A percentile compares a stretch with the other conserved stretches of the same genome.
Conservation (phyloP, 2,113 vertebrate species). For the Pipra filicauda region DNA sequence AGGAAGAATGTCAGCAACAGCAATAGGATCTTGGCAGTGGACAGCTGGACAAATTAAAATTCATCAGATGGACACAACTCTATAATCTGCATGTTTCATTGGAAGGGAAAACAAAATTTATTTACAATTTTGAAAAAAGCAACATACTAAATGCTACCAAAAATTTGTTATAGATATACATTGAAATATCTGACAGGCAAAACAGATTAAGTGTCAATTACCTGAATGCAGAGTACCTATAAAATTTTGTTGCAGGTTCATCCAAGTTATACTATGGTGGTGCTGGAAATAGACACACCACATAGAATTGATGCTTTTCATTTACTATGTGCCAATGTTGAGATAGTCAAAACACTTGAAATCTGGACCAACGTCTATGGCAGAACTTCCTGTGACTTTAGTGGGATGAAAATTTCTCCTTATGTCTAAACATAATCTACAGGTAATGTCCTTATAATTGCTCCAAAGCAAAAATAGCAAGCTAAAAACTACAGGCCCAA, state of each 20-base stretch:
- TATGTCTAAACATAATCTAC: not conserved
- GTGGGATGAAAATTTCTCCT: not conserved
- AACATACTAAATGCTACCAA: not conserved
- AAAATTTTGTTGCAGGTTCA: not conserved
- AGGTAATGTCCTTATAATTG: not conserved
- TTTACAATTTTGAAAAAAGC: not conserved
- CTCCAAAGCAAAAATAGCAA: not conserved
- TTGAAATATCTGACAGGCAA: not conserved
- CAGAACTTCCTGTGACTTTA: not conserved
- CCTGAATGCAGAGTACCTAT: not conserved
- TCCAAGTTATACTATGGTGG: not conserved
- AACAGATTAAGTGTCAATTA: not conserved
- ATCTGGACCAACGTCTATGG: not conserved
- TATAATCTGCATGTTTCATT: not conserved
- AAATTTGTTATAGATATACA: not conserved
- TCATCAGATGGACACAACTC: not conserved
- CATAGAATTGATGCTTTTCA: not conserved
- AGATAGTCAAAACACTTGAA: not conserved
- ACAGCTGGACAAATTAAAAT: not conserved
- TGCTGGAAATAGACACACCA: not conserved
- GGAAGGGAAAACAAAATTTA: not conserved
- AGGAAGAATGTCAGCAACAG: conserved; percentile 38
- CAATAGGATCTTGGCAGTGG: not conserved
- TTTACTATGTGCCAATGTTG: not conserved
- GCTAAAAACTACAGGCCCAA: not conserved